A percentile compares a stretch with the other conserved stretches of the same genome.
Conservation (phyloP, 2,113 vertebrate genomes). For the Gobio gobio region DNA sequence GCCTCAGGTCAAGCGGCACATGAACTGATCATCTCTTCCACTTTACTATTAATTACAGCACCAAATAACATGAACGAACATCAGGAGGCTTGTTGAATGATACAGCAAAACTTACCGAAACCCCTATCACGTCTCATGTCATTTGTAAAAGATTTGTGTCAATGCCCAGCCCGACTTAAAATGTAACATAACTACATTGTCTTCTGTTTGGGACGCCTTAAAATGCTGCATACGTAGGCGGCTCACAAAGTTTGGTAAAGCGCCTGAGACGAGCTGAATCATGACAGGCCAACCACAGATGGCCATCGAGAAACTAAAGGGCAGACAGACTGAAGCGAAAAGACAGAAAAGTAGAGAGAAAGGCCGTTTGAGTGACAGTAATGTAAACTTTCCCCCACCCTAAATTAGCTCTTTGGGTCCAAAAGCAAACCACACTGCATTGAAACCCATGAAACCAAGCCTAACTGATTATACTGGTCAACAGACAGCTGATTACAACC, state of each 20-base stretch:
- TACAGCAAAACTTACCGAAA: no score
- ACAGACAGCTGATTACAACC: constrained; percentile 18
- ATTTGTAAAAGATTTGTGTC: no score
- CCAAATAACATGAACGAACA: no score
- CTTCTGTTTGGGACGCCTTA: background rate
- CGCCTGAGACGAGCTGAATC: background rate
- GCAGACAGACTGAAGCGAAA: background rate
- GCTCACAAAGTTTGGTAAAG: background rate
- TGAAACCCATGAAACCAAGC: constrained; percentile 3
- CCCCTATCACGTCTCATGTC: no score
- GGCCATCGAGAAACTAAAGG: background rate
- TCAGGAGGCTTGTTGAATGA: no score
- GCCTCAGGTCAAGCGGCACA: no score
- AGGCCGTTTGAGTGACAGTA: constrained; percentile 14
- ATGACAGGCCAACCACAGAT: constrained; percentile 13
- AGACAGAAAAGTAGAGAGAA: background rate
- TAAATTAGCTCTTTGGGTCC: constrained; percentile 7
- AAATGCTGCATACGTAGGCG: background rate
- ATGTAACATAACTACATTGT: background rate
- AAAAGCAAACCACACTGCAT: background rate
- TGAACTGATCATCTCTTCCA: no score
- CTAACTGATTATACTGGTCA: constrained; percentile 4
- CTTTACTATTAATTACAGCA: no score
- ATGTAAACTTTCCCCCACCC: constrained; percentile 21
- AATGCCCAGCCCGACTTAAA: background rate